These are phyloP conservation scores for Propithecus perrieri DNA, from an alignment of 2,797 vertebrate species.

Conservation along the genomic window DNA sequence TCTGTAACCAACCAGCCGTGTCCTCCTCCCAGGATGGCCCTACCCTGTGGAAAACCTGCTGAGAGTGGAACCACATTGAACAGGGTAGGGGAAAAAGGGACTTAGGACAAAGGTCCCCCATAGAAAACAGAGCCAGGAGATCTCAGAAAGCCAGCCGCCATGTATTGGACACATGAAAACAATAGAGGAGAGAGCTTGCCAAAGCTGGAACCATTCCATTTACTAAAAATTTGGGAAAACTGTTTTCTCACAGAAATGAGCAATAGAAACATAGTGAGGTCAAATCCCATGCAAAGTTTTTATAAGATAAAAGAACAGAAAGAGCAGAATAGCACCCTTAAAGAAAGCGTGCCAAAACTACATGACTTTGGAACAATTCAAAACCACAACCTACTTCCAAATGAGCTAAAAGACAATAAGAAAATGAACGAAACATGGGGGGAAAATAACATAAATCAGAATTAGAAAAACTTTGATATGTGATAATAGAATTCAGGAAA, in stretches of 20 bases:
- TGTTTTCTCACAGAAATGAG: neutral
- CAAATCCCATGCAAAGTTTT: neutral
- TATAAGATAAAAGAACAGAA: neutral
- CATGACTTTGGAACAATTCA: neutral
- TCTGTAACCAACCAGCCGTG: neutral
- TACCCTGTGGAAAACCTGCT: neutral
- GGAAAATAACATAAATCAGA: neutral
- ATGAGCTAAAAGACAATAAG: neutral
- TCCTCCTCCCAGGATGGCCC: neutral
- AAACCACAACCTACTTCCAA: neutral
- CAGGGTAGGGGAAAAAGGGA: neutral
- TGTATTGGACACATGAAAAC: neutral
- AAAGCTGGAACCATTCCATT: neutral
- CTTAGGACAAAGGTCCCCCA: neutral
- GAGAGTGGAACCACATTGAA: neutral
- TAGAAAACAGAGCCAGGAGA: neutral
- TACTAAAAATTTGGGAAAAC: neutral
- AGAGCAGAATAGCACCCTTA: neutral
- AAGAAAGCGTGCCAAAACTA: neutral
- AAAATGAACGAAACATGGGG: neutral
- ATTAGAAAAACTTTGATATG: neutral
- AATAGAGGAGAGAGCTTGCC: neutral
- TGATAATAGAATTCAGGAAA: neutral
- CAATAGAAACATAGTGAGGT: neutral
- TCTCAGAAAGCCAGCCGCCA: neutral